These are phyloP conservation scores for Patella ulyssiponensis DNA, from an alignment of 2,888 invertebrate genomes.

Conservation along the genomic window DNA sequence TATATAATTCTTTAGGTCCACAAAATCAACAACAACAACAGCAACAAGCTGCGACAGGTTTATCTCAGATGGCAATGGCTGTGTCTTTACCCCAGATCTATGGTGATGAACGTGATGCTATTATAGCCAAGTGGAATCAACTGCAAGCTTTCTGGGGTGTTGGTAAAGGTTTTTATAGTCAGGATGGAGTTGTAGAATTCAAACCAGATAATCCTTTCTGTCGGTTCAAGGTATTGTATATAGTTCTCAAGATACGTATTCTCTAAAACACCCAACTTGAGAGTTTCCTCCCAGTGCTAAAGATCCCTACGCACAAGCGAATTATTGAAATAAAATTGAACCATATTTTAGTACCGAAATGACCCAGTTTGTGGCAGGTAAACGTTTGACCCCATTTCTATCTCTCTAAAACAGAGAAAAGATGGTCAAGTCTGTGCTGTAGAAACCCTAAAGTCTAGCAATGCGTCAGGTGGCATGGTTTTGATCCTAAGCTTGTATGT, in stretches of 20 bases:
- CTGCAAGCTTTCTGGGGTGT: slow-evolving; percentile 80
- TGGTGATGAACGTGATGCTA: slow-evolving; percentile 94
- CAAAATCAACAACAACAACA: slow-evolving; percentile 48
- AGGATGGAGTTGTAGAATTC: slow-evolving; percentile 84
- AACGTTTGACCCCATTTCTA: too few species aligned
- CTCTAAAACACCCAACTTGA: too few species aligned
- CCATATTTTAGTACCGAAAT: too few species aligned
- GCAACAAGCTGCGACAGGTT: slow-evolving; percentile 46
- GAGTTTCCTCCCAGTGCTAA: too few species aligned
- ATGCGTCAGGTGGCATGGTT: too few species aligned
- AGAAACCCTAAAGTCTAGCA: too few species aligned
- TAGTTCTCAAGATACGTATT: background rate
- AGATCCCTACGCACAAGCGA: too few species aligned
- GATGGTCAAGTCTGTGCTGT: too few species aligned
- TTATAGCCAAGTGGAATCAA: slow-evolving; percentile 94
- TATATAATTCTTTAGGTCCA: slow-evolving; percentile 10
- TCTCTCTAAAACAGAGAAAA: too few species aligned
- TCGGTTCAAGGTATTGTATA: slow-evolving; percentile 81
- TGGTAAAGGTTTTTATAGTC: slow-evolving; percentile 77
- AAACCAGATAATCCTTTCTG: slow-evolving; percentile 92
- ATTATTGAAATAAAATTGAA: too few species aligned
- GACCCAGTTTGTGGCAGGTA: too few species aligned
- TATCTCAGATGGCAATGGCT: slow-evolving; percentile 65
- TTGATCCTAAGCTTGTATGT: too few species aligned
- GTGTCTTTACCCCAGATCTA: slow-evolving; percentile 78